Conservation (phyloP, 2,888 invertebrate genomes). For the Orthonychiurus folsomi region DNA sequence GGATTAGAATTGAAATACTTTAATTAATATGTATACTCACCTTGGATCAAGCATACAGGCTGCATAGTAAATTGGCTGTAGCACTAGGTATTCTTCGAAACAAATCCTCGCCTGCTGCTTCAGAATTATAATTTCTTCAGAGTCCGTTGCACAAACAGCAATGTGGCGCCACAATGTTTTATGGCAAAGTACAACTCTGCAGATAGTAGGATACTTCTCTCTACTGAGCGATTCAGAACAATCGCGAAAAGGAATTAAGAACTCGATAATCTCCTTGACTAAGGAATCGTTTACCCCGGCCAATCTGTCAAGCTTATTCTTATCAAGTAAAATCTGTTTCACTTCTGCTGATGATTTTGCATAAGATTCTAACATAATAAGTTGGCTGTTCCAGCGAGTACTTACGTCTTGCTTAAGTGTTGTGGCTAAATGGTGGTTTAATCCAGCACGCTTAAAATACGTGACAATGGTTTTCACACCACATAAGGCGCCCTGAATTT, state of each 20-base stretch:
- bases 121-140: not conserved
- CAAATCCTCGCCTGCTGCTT: conserved; percentile 1
- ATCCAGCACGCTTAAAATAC: not conserved
- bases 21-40: not conserved
- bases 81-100: not conserved
- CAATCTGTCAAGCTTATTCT: not conserved
- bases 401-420: conserved; percentile 2
- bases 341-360: not conserved
- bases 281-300: not conserved
- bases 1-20: not conserved
- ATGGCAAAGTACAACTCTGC: not conserved
- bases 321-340: not conserved
- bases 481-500: not conserved
- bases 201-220: conserved; percentile 4
- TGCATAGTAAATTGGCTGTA: not conserved
- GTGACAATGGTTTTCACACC: not conserved
- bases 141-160: not conserved
- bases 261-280: not conserved
- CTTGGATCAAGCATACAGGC: conserved; percentile 8
- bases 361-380: conserved; percentile 5
- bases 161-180: not conserved
- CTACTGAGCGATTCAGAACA: not conserved
- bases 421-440: not conserved
- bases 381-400: conserved; percentile 5
- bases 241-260: not conserved